Percentiles rank a stretch among this genome's conserved stretches.
Evolutionary conservation across 2,797 vertebrate species (phyloP).

Genomic region (Smutsia gigantea): DNA sequence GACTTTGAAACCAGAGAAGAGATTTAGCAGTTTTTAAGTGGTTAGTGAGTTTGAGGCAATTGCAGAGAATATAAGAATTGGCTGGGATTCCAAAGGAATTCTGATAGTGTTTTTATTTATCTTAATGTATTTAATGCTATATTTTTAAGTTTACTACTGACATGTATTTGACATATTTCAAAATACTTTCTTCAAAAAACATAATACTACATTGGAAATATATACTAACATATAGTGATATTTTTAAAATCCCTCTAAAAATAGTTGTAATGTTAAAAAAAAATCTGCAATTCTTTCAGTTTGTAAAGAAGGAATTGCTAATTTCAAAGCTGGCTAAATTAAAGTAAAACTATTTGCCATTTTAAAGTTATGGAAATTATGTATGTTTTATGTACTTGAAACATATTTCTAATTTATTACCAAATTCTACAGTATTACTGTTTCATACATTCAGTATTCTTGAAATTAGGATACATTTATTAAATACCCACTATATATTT

Average conservation of each 20-base stretch:
- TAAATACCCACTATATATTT: not conserved
- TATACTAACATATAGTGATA: not conserved
- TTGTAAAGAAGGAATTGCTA: constrained; percentile 1
- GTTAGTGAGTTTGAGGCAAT: not conserved
- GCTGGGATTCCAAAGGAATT: not conserved
- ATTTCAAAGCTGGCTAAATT: not conserved
- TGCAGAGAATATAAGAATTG: not conserved
- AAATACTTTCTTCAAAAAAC: not conserved
- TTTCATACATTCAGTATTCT: not conserved
- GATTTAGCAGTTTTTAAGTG: not conserved
- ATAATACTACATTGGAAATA: not conserved
- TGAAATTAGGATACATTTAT: constrained; percentile 25
- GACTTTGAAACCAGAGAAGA: constrained; percentile 10
- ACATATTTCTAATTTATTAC: constrained; percentile 18
- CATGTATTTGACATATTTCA: not conserved
- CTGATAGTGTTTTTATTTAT: constrained; percentile 6
- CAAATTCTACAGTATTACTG: not conserved
- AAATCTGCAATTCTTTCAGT: not conserved
- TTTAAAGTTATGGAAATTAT: constrained; percentile 2
- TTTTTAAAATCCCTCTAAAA: constrained; percentile 5
- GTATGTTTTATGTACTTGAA: constrained; percentile 3
- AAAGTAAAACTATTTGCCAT: not conserved
- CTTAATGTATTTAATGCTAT: not conserved
- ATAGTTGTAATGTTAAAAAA: not conserved
- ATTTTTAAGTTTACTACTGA: not conserved